Evolutionary conservation across 2,797 vertebrate species (phyloP), one percentile per base, ranked within the genome.

Genomic region (Natrix natrix): DNA sequence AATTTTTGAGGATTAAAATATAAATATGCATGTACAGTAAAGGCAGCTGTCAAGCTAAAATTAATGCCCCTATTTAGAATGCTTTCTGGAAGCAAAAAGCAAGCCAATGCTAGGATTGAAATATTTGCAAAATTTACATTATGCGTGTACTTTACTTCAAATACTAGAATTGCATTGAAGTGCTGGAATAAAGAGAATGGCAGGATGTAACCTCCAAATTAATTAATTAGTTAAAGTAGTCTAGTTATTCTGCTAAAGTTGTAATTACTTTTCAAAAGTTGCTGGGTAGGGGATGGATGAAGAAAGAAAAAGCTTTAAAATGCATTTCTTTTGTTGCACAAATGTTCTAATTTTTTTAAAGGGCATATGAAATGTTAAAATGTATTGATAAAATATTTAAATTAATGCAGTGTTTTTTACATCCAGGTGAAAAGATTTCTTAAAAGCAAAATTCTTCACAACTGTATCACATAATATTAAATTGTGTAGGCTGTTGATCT

Each of bases 341-440:
- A 28, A 37, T 93, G 48, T 93, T 91, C 2, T 17, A 88, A 63
- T 93, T 69, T 92, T 32, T 88, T 32, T 88, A 3, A n/a, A 8
- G 43, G 11, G 94, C 0, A 88, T 94, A 91, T 93, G 87, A 92
- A 94, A 90, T 92, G 43, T 83, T 88, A 89, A 78, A 95, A 52
- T 78, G 2, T 1, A 0, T 93, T 91, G 78, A 52, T 96, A 95
- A 69, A 88, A 2, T 78, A 11, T 91, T 93, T 86, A 61, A 94
- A 60, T 89, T 92, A 95, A 91, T 94, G 59, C 87, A n/a, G 52
- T 91, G 56, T 94, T 91, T 93, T 26, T 66, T 94, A 56, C 52
- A 92, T 94, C 94, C 88, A 87, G 90, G 94, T 74, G 55, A 92
- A 88, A 48, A 91, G 66, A 87, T 87, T 90, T n/a, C 60, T 94